Percentiles rank a stretch among this genome's conserved stretches.
These are phyloP conservation scores for Thalassophryne amazonica DNA, from an alignment of 2,797 vertebrate species.

Conservation along the genomic window DNA sequence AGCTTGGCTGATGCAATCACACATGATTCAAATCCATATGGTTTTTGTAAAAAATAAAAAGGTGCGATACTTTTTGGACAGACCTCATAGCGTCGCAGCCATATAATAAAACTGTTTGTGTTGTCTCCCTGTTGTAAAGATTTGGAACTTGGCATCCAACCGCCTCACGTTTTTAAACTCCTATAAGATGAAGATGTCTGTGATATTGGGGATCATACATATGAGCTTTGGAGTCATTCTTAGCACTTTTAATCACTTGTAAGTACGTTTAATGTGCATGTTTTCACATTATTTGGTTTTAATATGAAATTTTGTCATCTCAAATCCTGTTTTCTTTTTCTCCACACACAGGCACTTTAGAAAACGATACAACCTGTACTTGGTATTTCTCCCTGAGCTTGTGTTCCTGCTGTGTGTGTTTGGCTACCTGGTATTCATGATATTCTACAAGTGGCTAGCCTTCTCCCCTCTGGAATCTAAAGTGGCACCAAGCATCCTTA, in stretches of 20 bases:
- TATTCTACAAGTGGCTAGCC: constrained; percentile 91
- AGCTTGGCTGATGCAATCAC: too few species aligned
- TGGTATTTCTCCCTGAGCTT: constrained; percentile 92
- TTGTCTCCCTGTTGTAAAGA: constrained; percentile 68
- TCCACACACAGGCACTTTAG: constrained; percentile 84
- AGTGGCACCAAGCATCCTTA: constrained; percentile 91
- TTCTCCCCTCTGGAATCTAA: constrained; percentile 79
- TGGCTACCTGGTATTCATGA: constrained; percentile 95
- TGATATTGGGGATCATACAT: constrained; percentile 91
- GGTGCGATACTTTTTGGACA: too few species aligned
- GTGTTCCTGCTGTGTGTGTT: constrained; percentile 93
- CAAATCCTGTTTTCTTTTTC: constrained; percentile 4
- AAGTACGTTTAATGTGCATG: constrained; percentile 60
- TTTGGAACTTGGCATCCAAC: constrained; percentile 95
- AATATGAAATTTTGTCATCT: background rate
- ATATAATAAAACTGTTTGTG: background rate
- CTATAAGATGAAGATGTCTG: constrained; percentile 99
- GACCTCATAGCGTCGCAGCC: too few species aligned
- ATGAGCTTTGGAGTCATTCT: constrained; percentile 93
- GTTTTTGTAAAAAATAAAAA: too few species aligned
- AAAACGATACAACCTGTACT: constrained; percentile 85
- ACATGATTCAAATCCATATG: too few species aligned
- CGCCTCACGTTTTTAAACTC: constrained; percentile 96
- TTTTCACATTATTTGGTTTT: background rate
- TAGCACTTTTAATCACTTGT: constrained; percentile 93